phyloP scores from a whole-genome alignment of 1,140 invertebrate species.

The Ceratosolen solmsi region DNA sequence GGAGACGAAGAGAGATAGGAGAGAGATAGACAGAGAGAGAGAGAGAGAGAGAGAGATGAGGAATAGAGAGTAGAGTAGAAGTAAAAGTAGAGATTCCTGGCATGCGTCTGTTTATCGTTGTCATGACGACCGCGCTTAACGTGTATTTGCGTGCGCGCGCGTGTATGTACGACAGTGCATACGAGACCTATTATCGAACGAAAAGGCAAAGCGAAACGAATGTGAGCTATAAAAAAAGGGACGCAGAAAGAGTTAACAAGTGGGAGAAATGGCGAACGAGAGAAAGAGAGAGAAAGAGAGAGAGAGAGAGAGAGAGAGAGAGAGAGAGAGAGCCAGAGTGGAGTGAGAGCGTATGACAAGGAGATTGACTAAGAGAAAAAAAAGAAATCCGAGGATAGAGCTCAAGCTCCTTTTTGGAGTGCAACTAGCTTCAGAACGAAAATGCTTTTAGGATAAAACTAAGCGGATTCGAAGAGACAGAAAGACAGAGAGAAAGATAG shows the following conservation, averaged over 20 bases:
- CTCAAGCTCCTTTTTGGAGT: constrained; percentile 30
- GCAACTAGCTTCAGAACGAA: constrained; percentile 36
- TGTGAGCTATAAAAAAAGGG: constrained; percentile 26
- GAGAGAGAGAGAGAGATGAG: not conserved
- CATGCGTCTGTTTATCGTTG: constrained; percentile 44
- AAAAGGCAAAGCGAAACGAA: constrained; percentile 22
- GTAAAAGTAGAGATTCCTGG: constrained; percentile 10
- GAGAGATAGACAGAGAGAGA: not conserved
- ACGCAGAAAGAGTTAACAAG: not conserved
- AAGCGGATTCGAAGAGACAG: constrained; percentile 37
- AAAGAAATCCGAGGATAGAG: not conserved
- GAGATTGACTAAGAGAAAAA: not conserved
- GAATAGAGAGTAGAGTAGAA: not conserved
- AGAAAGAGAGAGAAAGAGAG: not conserved
- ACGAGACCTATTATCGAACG: constrained; percentile 37
- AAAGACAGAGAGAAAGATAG: not conserved
- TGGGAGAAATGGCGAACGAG: not conserved
- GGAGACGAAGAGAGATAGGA: not conserved
- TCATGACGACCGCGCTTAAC: constrained; percentile 31
- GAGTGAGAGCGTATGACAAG: not conserved
- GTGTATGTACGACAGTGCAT: not conserved
- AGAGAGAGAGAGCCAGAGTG: not conserved
- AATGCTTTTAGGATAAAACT: constrained; percentile 50
- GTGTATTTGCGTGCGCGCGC: not conserved
- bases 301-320: not conserved